Evolutionary conservation across 2,888 invertebrate genomes (phyloP).

Genomic region (Beris chalybata): DNA sequence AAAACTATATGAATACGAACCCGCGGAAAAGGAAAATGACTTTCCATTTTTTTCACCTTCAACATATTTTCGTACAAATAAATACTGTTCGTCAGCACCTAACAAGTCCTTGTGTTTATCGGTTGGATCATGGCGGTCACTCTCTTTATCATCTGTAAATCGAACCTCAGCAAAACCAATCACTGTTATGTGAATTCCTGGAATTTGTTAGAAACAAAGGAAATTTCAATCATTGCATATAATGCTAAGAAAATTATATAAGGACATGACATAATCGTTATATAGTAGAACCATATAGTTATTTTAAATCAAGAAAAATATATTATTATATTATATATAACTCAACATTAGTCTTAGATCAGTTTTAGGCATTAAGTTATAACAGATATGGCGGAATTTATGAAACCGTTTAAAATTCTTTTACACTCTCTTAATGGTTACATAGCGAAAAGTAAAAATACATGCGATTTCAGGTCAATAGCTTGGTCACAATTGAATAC

Average conservation of each 20-base stretch:
- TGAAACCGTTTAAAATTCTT: too few relatives aligned
- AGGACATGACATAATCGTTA: too few relatives aligned
- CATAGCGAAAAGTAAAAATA: too few relatives aligned
- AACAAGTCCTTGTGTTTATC: slow-evolving; percentile 16
- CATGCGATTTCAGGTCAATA: too few relatives aligned
- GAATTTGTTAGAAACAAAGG: slow-evolving; percentile 8
- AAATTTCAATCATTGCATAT: slow-evolving; percentile 3
- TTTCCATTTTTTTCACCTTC: slow-evolving; percentile 58
- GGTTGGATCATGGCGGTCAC: slow-evolving; percentile 12
- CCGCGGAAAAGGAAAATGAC: slow-evolving; percentile 70
- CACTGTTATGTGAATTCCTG: slow-evolving; percentile 52
- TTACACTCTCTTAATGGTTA: too few relatives aligned
- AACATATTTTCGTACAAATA: slow-evolving; percentile 49
- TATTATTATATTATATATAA: too few relatives aligned
- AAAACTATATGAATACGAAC: slow-evolving; percentile 74
- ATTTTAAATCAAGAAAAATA: too few relatives aligned
- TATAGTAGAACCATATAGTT: too few relatives aligned
- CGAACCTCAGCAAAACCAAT: slow-evolving; percentile 53
- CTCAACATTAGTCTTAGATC: too few relatives aligned
- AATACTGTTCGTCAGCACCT: slow-evolving; percentile 50
- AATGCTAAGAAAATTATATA: not conserved
- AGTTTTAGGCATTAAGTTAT: too few relatives aligned
- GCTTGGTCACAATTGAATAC: too few relatives aligned
- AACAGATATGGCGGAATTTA: too few relatives aligned
- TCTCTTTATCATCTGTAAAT: slow-evolving; percentile 47